Evolutionary conservation across 2,888 invertebrate species (phyloP), one percentile per base, ranked within the genome.

Genomic region (Lasioglossum vierecki): DNA sequence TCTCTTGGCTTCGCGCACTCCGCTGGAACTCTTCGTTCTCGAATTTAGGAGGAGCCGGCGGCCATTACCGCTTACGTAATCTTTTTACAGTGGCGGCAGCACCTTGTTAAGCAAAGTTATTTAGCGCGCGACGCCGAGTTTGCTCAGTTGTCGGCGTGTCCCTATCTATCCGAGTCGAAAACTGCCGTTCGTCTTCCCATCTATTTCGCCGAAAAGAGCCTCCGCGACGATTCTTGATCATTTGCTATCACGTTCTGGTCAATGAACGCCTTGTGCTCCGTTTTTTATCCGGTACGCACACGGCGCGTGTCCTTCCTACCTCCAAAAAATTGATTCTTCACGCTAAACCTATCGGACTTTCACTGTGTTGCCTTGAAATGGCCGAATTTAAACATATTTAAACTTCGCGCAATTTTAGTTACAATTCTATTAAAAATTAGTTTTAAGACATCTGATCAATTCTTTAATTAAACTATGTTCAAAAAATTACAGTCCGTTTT

Each of bases 81-180:
- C 91, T 91, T 91, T 92, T 89, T 90, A 90, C 89, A 91, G 89
- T 82, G 89, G 86, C 89, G 88, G 84, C 88, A 73, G 88, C 91
- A 93, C 90, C 93, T 93, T 92, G 92, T 93, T 93, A 93, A 88
- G 80, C 89, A 77, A 91, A 91, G 91, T 91, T 91, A 89, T 92
- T 92, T 92, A 89, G 86, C 88, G 89, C 89, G 85, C 84, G 88
- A 89, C 85, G 90, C 53, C 57, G 72, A 49, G 71, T 79, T 68
- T 57, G 84, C 79, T 30, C 39, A 53, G 49, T 70, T 74, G 49
- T 49, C 74, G 46, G 66, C 44, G 71, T 39, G 46, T 75, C 53
- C 72, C 66, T 75, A 26, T 84, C 70, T 66, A 82, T 79, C 68
- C 53, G 39, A 46, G 41, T 46, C 60, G 72, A 41, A 77, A 70